Evolutionary conservation across 1,140 invertebrate species (phyloP).

Genomic region (Maconellicoccus hirsutus): DNA sequence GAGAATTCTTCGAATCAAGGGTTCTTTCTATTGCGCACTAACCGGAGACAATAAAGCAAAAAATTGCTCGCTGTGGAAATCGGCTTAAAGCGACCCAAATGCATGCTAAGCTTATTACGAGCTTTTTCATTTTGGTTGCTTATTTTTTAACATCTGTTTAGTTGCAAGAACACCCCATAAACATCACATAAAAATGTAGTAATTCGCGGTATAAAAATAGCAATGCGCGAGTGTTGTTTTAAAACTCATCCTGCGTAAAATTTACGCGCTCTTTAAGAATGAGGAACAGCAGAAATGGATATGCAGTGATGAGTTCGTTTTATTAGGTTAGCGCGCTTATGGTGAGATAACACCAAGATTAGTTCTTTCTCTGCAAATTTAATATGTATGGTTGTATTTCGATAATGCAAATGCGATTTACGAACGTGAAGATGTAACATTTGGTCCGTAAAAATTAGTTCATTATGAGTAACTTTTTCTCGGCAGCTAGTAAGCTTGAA

Average conservation of each 20-base stretch:
- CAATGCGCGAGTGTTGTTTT: background rate
- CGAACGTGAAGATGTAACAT: background rate
- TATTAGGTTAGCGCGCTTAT: background rate
- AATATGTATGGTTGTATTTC: background rate
- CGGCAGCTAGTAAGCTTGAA: no score
- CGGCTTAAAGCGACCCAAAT: background rate
- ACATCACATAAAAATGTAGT: constrained; percentile 1
- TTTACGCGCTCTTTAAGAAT: background rate
- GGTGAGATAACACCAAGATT: background rate
- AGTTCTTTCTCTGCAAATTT: background rate
- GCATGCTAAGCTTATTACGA: background rate
- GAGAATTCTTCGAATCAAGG: no score
- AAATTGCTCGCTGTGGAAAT: background rate
- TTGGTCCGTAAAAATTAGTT: background rate
- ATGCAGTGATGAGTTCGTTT: background rate
- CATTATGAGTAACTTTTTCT: background rate
- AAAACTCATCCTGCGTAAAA: background rate
- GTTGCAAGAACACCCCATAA: background rate
- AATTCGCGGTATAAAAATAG: background rate
- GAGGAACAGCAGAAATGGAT: background rate
- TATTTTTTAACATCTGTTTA: constrained; percentile 10
- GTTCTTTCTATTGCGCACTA: no score
- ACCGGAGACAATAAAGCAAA: no score
- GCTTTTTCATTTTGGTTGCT: background rate
- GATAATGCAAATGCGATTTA: constrained; percentile 9